A percentile compares a stretch with the other conserved stretches of the same genome.
phyloP scores from a whole-genome alignment of 2,888 invertebrate genomes.

The Pediacus dermestoides region DNA sequence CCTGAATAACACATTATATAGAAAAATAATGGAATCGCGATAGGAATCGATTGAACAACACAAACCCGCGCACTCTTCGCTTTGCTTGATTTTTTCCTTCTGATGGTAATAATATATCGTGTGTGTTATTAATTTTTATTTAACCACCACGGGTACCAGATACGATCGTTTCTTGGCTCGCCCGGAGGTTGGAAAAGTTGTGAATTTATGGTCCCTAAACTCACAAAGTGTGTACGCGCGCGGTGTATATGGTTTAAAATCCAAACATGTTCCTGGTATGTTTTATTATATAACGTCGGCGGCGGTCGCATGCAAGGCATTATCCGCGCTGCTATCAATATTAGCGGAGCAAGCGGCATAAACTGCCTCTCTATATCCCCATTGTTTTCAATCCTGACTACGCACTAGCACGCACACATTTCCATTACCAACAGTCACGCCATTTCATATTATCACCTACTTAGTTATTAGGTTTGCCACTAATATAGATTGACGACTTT shows the following conservation, averaged over 20 bases:
- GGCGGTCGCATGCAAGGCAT: slow-evolving; percentile 15
- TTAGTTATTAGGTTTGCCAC: slow-evolving; percentile 24
- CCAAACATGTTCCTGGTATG: slow-evolving; percentile 24
- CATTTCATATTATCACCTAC: slow-evolving; percentile 32
- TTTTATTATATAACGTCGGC: slow-evolving; percentile 17
- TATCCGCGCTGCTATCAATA: slow-evolving; percentile 22
- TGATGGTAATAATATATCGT: no score
- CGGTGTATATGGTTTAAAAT: slow-evolving; percentile 12
- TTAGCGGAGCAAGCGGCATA: slow-evolving; percentile 16
- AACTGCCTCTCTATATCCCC: slow-evolving; percentile 14
- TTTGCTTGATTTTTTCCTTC: no score
- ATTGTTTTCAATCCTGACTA: slow-evolving; percentile 25
- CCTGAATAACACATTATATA: no score
- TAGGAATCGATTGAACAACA: no score
- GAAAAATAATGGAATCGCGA: no score
- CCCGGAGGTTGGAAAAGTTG: slow-evolving; percentile 1
- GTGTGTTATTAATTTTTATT: slow-evolving; percentile 4
- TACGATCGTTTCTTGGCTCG: not conserved
- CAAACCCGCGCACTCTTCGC: no score
- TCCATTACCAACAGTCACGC: slow-evolving; percentile 26
- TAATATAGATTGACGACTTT: slow-evolving; percentile 30
- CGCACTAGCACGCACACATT: slow-evolving; percentile 23
- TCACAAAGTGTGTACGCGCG: not conserved
- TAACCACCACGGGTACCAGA: not conserved
- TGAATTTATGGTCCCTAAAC: slow-evolving; percentile 1